A percentile compares a stretch with the other conserved stretches of the same genome.
Conservation (phyloP, 2,888 invertebrate species). For the Leptinotarsa rubiginosa region DNA sequence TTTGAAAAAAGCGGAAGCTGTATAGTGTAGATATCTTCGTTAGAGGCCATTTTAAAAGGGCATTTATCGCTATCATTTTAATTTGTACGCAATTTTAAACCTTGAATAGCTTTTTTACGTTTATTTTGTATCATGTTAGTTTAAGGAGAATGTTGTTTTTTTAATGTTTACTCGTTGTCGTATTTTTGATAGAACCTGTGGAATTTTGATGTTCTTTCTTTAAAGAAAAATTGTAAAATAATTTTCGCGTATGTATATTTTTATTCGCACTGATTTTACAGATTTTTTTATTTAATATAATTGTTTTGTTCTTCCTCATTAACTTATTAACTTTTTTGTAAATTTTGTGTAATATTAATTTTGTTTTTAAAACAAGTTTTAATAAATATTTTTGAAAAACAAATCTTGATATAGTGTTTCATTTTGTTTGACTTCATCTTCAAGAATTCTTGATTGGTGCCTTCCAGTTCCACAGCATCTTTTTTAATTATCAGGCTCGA, state of each 20-base stretch:
- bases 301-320: conserved; percentile 55
- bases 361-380: conserved; percentile 53
- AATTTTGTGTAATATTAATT: conserved; percentile 55
- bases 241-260: conserved; percentile 49
- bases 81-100: conserved; percentile 20
- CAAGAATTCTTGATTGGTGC: neutral
- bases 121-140: conserved; percentile 21
- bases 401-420: neutral
- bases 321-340: conserved; percentile 60
- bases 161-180: conserved; percentile 16
- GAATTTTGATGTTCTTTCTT: conserved; percentile 33
- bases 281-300: conserved; percentile 57
- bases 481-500: too few species aligned
- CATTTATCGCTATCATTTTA: conserved; percentile 43
- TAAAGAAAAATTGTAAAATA: conserved; percentile 35
- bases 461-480: too few species aligned
- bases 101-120: conserved; percentile 20
- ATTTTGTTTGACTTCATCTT: neutral
- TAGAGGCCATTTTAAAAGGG: conserved; percentile 46
- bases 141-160: conserved; percentile 24
- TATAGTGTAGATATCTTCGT: conserved; percentile 48
- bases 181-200: conserved; percentile 31
- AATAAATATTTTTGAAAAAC: conserved; percentile 46
- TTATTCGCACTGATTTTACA: conserved; percentile 55
- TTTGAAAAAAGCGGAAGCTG: conserved; percentile 21